Conservation (phyloP, 2,797 vertebrate species). For the Naso thynnoides region DNA sequence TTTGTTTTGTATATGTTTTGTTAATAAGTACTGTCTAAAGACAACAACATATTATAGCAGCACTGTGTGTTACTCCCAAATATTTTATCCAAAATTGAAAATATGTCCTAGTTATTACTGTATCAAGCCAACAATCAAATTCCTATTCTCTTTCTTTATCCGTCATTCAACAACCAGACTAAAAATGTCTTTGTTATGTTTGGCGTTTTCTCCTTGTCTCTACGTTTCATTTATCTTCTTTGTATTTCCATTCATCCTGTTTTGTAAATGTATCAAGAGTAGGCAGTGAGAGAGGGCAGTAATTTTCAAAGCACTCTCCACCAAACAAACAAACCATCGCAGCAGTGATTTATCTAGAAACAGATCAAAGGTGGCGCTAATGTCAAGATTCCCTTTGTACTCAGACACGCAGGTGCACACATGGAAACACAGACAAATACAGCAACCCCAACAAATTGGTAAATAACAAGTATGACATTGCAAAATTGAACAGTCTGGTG, state of each 20-base stretch:
- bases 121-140: neutral
- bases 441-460: neutral
- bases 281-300: conserved; percentile 36
- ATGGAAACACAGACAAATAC: conserved; percentile 17
- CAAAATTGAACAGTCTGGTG: conserved; percentile 11
- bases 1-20: neutral
- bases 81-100: neutral
- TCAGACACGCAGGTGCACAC: conserved; percentile 51
- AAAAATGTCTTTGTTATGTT: conserved; percentile 14
- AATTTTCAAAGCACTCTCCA: conserved; percentile 62
- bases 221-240: neutral
- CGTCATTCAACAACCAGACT: conserved; percentile 10
- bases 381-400: conserved; percentile 63
- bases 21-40: neutral
- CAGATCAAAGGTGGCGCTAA: conserved; percentile 68
- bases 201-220: conserved; percentile 5
- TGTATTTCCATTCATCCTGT: conserved; percentile 16
- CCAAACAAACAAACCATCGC: conserved; percentile 53
- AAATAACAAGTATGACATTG: conserved; percentile 15
- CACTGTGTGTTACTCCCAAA: neutral
- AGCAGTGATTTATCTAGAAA: conserved; percentile 55
- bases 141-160: neutral
- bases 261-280: conserved; percentile 34
- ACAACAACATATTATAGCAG: neutral
- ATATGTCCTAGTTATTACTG: neutral